These are phyloP conservation scores for Lepidurus packardi DNA, from an alignment of 1,140 invertebrate species.

Conservation along the genomic window DNA sequence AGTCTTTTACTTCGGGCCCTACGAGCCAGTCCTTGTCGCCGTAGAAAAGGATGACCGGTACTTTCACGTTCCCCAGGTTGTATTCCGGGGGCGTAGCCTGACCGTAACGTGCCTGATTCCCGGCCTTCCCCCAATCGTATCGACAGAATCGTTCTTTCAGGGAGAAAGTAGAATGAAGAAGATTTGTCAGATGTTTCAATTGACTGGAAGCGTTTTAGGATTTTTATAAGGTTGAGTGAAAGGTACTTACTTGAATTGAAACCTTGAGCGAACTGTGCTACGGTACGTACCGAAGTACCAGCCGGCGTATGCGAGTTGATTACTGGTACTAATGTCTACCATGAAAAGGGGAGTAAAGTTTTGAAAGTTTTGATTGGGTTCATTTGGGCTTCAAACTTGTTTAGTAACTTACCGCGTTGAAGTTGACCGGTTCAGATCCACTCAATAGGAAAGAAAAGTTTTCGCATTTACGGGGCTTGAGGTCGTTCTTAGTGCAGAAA, in stretches of 20 bases:
- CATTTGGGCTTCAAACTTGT: neutral
- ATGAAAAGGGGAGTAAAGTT: neutral
- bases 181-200: neutral
- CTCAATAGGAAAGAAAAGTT: slow-evolving; percentile 59
- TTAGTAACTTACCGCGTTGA: slow-evolving; percentile 51
- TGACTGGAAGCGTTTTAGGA: neutral
- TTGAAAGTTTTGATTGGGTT: neutral
- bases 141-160: neutral
- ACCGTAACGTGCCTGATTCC: slow-evolving; percentile 38
- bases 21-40: slow-evolving; percentile 47
- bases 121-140: slow-evolving; percentile 26
- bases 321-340: slow-evolving; percentile 42
- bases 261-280: slow-evolving; percentile 37
- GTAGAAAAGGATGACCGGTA: slow-evolving; percentile 45
- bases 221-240: neutral
- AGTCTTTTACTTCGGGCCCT: slow-evolving; percentile 41
- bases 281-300: slow-evolving; percentile 44
- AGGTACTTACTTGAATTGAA: neutral
- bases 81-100: slow-evolving; percentile 46
- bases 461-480: slow-evolving; percentile 54
- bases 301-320: slow-evolving; percentile 40
- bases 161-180: neutral
- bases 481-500: slow-evolving; percentile 23
- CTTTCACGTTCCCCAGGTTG: slow-evolving; percentile 41
- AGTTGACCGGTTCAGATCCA: slow-evolving; percentile 62